Evolutionary conservation across 2,888 invertebrate genomes (phyloP), one percentile per base, ranked within the genome.

Genomic region (Pristionchus maxplancki): DNA sequence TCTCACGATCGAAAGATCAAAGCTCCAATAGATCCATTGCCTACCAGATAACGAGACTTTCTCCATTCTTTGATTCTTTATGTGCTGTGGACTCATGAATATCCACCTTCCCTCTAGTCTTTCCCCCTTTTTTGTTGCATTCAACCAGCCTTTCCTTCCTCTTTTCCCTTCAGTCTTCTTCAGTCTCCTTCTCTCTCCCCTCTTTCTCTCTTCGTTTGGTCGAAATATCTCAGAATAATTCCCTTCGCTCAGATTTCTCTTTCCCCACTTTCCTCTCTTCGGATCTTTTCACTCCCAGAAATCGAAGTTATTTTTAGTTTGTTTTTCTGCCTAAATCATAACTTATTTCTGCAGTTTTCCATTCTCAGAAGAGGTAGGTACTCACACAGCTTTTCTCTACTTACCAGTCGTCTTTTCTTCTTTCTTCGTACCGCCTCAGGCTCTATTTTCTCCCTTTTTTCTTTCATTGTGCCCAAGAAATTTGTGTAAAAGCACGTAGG

Each of bases 61-160:
- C 24, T 11, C 1, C 53, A 58, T 44, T 48, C 78, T 8, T 40
- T 78, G 24, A 48, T 28, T 28, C 28, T 28, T 48, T 28, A 9
- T 78, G 44, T 78, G 24, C 20, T 13, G 9, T n/a, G n/a, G 78
- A n/a, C 40, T 78, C 78, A n/a, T 78, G n/a, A 78, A 78, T 78
- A 78, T 78, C 11, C 40, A 28, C 44, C 28, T 48, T 83, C 83
- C 8, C 44, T 83, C 34, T 83, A 17, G 31, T 53, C 53, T 82
- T 48, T 48, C 13, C 31, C 34, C 82, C 34, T 50, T 48, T 48
- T 82, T 28, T 82, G 53, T 53, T 82, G 82, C 48, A 50, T 82
- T 48, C 50, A 82, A 8, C 6, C 82, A 17, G 48, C 82, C 82
- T n/a, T 82, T 53, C 48, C 53, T 40, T 82, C 53, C 37, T 82